Base-by-base conservation (phyloP, 2,888 invertebrate genomes). In the Eupeodes luniger region DNA sequence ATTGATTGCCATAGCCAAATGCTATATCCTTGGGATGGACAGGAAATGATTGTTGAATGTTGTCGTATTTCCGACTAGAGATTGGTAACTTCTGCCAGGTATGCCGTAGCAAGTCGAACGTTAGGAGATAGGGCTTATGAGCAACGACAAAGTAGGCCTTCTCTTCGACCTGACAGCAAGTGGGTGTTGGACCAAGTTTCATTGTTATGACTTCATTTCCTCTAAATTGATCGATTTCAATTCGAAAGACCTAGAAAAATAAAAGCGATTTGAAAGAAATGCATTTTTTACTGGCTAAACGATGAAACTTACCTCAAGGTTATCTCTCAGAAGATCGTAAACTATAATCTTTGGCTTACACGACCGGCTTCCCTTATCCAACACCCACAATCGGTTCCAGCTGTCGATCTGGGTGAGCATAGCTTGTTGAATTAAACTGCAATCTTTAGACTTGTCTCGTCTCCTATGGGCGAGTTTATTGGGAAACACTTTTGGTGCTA, bases 381-480 rank as follows among this genome's bases (percentile, higher is more conserved):
- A 91, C 19, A 93, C 91, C 93, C 93, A 93, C 4, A 93, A 75
- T 1, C 93, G 91, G 78, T 91, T 92, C 47, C 93, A 85, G 16
- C 91, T 91, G 57, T 93, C 93, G 64, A 93, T 92, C 64, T 93
- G 92, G 4, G 93, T 91, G 91, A 93, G 91, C 36, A 91, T 90
- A 0, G 93, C 92, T 81, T 92, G 92, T 57, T 93, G 93, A 89
- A 93, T 80, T 3, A 90, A 89, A 2, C 90, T 89, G 78, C 93
- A 93, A 51, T 93, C 91, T 12, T 62, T 10, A 85, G 74, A 36
- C 66, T 64, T 51, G 5, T 44, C 74, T 49, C 47, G 11, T 5
- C 70, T 62, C n/a, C 74, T 62, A 49, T 88, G 88, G 3, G 81
- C 81, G 2, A 59, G 64, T 10, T 77, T 10, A 53, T 84, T 90